Percentiles rank a stretch among this genome's conserved stretches.
Conservation (phyloP, 2,113 vertebrate species). For the Henicopernis longicauda region DNA sequence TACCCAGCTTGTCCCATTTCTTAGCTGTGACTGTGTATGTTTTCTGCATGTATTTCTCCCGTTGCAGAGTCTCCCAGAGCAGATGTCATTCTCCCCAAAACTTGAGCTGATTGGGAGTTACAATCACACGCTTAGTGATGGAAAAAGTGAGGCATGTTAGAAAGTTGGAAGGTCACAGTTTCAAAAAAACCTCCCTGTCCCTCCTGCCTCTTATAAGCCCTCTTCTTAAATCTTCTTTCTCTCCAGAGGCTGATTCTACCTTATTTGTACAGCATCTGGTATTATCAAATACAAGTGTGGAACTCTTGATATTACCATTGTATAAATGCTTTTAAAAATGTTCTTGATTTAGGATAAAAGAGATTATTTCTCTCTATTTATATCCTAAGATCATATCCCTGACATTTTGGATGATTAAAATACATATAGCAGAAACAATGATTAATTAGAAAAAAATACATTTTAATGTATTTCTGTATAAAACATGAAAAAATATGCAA, state of each 20-base stretch:
- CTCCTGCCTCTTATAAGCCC: background rate
- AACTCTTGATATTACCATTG: background rate
- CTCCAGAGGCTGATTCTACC: background rate
- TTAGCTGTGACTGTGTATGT: background rate
- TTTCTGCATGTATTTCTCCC: background rate
- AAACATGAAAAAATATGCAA: background rate
- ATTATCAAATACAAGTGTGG: background rate
- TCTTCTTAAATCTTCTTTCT: background rate
- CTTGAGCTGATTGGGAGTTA: background rate
- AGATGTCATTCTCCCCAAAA: background rate
- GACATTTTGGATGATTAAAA: background rate
- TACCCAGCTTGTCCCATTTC: background rate
- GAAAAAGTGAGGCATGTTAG: background rate
- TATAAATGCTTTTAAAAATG: background rate
- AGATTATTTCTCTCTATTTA: background rate
- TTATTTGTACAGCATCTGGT: background rate
- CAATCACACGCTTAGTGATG: background rate
- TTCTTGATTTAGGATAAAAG: background rate
- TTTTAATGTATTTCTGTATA: background rate
- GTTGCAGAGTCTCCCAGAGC: background rate
- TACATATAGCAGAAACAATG: background rate
- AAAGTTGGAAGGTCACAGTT: background rate
- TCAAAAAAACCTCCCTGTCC: background rate
- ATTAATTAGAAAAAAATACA: background rate
- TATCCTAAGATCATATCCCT: background rate